Evolutionary conservation across 2,797 vertebrate genomes (phyloP).

Genomic region (Momotus momota): DNA sequence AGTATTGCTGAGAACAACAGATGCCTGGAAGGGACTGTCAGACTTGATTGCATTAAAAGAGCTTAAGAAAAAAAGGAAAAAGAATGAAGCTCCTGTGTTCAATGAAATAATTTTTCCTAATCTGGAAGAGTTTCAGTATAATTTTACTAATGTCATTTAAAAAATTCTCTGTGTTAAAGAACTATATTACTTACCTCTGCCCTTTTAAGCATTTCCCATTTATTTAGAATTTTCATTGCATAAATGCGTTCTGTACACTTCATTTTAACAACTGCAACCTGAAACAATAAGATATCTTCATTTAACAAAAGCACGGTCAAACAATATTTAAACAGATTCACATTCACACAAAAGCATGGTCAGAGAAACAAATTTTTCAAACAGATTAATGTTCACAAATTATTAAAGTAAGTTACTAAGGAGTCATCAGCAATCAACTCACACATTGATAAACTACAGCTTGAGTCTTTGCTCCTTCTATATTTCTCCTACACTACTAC

Average conservation of each 20-base stretch:
- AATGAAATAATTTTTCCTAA: slow-evolving; percentile 49
- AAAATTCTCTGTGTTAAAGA: not conserved
- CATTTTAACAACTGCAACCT: slow-evolving; percentile 99
- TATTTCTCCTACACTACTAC: not conserved
- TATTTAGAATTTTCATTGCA: slow-evolving; percentile 99
- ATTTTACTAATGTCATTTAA: not conserved
- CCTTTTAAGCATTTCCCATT: slow-evolving; percentile 99
- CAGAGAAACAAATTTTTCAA: not conserved
- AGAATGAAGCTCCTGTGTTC: not conserved
- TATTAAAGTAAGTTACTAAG: not conserved
- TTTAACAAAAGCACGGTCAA: not conserved
- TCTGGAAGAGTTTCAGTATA: slow-evolving; percentile 11
- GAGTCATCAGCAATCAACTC: not conserved
- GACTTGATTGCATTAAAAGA: slow-evolving; percentile 52
- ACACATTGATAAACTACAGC: not conserved
- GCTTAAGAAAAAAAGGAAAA: not conserved
- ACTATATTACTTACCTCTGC: slow-evolving; percentile 86
- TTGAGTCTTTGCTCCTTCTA: not conserved
- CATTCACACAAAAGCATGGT: not conserved
- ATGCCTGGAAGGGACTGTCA: slow-evolving; percentile 73
- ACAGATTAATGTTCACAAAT: not conserved
- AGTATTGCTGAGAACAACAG: slow-evolving; percentile 39
- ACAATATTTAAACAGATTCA: not conserved
- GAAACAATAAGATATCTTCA: slow-evolving; percentile 34
- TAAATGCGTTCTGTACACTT: slow-evolving; percentile 97